Base-by-base conservation (phyloP, 2,113 vertebrate species). In the Spilogale gracilis region DNA sequence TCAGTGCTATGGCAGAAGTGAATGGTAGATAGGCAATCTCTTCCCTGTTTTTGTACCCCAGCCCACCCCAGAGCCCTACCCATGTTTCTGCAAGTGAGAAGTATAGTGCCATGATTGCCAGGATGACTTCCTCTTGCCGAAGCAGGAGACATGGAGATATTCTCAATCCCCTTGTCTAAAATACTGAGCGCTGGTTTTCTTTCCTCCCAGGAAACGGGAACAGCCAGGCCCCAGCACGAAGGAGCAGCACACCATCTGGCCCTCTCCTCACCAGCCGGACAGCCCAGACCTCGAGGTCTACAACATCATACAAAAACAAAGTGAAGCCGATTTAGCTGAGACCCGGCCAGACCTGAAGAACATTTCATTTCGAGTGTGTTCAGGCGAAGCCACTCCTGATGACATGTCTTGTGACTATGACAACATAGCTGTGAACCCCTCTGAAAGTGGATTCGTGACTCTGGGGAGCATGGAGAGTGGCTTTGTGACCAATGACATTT, bases 401-500 rank as follows among this genome's bases (percentile, higher is more conserved):
- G 95, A 95, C 83, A 71, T 98, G 60, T 98, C 98, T 48, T 98
- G 98, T 43, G 99, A 99, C 50, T 99, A 99, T 27, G 99, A 99
- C 82, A 99, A 99, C 3, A 90, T 98, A 50, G 97, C 96, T 0
- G 97, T 97, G 94, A 97, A 97, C 3, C 82, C 98, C 38, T 98
- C 98, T 1, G 99, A 99, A 30, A 99, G 99, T 0, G 99, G 99
- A 83, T 99, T 99, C 30, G 99, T 99, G 96, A 99, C 98, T 0
- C 96, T 99, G 79, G 99, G 98, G 60, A 99, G 99, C 97, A 97
- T 99, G 0, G 99, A 99, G 91, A 99, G 99, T 0, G 99, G 99
- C 82, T 99, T 99, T 97, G 99, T 99, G 86, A 99, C 99, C 94
- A 99, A 99, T 27, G 99, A 99, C 97, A 99, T 99, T 78, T 99